phyloP scores from a whole-genome alignment of 2,113 vertebrate genomes.

The Ardeotis arabs region DNA sequence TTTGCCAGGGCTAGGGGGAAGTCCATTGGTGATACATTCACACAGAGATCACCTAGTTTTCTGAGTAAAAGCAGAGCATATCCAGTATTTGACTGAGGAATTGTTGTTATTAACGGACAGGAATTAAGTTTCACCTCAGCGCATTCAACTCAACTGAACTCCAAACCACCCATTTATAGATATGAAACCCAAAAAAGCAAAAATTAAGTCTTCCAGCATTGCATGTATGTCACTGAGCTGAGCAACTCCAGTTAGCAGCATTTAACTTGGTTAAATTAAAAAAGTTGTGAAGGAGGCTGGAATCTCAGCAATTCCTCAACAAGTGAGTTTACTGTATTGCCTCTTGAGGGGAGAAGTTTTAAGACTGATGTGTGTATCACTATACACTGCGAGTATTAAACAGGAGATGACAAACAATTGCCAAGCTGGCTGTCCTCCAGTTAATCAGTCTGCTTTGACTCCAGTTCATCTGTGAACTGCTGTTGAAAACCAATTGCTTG shows the following conservation, averaged over 20 bases:
- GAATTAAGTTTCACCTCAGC: constrained; percentile 8
- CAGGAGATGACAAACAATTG: constrained; percentile 12
- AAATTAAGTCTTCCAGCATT: neutral
- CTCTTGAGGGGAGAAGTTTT: neutral
- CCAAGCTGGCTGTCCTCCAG: constrained; percentile 44
- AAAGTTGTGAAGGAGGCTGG: neutral
- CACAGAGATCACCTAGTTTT: neutral
- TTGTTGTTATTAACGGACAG: neutral
- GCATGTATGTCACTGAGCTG: neutral
- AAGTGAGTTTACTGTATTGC: neutral
- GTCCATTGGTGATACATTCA: neutral
- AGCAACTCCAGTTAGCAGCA: neutral
- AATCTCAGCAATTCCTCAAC: neutral
- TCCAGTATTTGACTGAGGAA: neutral
- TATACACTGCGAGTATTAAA: neutral
- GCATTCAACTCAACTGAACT: neutral
- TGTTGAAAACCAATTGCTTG: constrained; percentile 56
- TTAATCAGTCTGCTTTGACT: constrained; percentile 40
- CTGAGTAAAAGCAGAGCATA: neutral
- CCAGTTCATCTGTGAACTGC: neutral
- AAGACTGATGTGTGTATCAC: neutral
- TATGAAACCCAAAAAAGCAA: neutral
- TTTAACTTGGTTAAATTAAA: neutral
- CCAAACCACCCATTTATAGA: neutral
- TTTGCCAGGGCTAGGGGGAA: neutral